Evolutionary conservation across 2,888 invertebrate species (phyloP).

Genomic region (Nomada ruficornis): DNA sequence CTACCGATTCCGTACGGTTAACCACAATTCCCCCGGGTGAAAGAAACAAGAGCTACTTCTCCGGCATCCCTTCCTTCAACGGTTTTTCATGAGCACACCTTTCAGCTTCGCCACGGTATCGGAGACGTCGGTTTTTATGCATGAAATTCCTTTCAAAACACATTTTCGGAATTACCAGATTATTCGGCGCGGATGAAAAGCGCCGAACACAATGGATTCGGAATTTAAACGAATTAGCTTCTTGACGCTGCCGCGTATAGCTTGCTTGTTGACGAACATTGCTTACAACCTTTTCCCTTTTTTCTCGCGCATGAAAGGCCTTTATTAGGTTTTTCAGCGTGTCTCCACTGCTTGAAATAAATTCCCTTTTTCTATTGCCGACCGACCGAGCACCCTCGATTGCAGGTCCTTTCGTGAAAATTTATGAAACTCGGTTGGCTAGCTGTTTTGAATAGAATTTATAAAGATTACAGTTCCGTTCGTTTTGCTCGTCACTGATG

Average conservation of each 20-base stretch:
- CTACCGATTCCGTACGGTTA: constrained; percentile 69
- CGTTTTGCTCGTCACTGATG: constrained; percentile 15
- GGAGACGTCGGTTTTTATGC: constrained; percentile 18
- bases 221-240: constrained; percentile 19
- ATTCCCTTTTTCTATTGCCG: background rate
- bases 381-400: background rate
- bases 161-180: constrained; percentile 31
- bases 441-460: constrained; percentile 14
- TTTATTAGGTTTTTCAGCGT: background rate
- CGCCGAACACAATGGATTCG: background rate
- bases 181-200: background rate
- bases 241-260: background rate
- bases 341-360: too few relatives aligned
- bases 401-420: background rate
- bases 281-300: too few relatives aligned
- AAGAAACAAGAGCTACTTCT: constrained; percentile 50
- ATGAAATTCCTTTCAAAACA: constrained; percentile 32
- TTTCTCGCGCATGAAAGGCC: background rate
- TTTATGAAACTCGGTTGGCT: background rate
- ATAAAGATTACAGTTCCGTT: constrained; percentile 25
- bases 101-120: constrained; percentile 34
- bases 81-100: constrained; percentile 7
- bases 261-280: background rate
- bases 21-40: constrained; percentile 64
- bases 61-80: background rate